Evolutionary conservation across 2,113 vertebrate species (phyloP).

Genomic region (Scortum barcoo): DNA sequence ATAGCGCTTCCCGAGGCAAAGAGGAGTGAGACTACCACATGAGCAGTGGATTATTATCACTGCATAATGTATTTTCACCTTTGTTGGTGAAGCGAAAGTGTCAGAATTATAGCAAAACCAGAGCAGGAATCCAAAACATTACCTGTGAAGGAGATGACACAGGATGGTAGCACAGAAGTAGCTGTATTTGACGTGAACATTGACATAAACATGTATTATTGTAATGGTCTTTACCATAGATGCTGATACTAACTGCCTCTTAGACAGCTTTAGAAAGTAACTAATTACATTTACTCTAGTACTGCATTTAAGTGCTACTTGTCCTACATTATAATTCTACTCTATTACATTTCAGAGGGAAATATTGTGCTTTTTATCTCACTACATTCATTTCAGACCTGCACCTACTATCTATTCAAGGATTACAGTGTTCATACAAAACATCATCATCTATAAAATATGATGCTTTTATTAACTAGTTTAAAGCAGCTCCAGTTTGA

Average conservation of each 20-base stretch:
- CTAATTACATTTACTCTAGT: not conserved
- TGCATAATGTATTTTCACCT: slow-evolving; percentile 72
- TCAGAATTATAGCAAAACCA: slow-evolving; percentile 30
- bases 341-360: not conserved
- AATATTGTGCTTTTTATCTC: not conserved
- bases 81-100: slow-evolving; percentile 5
- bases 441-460: not conserved
- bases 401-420: not conserved
- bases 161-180: not conserved
- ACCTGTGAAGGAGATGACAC: not conserved
- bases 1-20: slow-evolving; percentile 15
- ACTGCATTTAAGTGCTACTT: not conserved
- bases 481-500: not conserved
- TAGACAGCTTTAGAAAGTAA: not conserved
- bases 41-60: slow-evolving; percentile 65
- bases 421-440: not conserved
- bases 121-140: slow-evolving; percentile 10
- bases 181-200: not conserved
- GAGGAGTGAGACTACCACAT: slow-evolving; percentile 39
- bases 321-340: not conserved
- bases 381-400: not conserved
- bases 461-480: not conserved
- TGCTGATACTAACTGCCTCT: not conserved
- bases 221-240: not conserved
- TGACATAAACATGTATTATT: no score